Percentiles rank a stretch among this genome's conserved stretches.
phyloP scores from a whole-genome alignment of 2,888 invertebrate species.

The Sialis fuliginosa region DNA sequence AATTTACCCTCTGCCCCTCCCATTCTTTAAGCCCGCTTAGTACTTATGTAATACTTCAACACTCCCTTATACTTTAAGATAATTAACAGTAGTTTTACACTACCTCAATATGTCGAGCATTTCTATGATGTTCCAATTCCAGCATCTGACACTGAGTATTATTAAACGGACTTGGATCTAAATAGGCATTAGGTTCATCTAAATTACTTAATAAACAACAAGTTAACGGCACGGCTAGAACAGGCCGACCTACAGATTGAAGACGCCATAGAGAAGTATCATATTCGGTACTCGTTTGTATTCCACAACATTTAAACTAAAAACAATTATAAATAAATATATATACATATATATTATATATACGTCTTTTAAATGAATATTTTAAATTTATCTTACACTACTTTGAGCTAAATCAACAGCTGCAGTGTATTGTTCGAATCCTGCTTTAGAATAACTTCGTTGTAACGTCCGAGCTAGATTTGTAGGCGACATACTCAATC shows the following conservation, averaged over 20 bases:
- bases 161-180: slow-evolving; percentile 61
- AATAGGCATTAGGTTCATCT: slow-evolving; percentile 36
- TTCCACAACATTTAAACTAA: slow-evolving; percentile 66
- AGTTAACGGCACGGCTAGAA: slow-evolving; percentile 18
- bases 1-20: too few relatives aligned
- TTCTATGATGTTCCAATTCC: slow-evolving; percentile 33
- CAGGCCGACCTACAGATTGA: slow-evolving; percentile 47
- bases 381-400: slow-evolving; percentile 19
- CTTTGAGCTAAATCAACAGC: slow-evolving; percentile 67
- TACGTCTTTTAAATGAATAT: background rate
- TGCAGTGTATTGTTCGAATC: slow-evolving; percentile 56
- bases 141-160: slow-evolving; percentile 50
- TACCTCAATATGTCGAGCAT: slow-evolving; percentile 41
- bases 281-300: slow-evolving; percentile 60
- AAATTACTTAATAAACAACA: slow-evolving; percentile 42
- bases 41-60: too few relatives aligned
- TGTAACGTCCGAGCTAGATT: slow-evolving; percentile 55
- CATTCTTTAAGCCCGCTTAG: too few relatives aligned
- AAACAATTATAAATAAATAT: slow-evolving; percentile 12
- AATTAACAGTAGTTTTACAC: slow-evolving; percentile 9
- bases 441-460: slow-evolving; percentile 58
- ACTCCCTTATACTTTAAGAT: background rate
- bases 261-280: slow-evolving; percentile 67
- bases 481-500: slow-evolving; percentile 46
- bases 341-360: slow-evolving; percentile 5